Percentiles rank a stretch among this genome's conserved stretches.
Conservation (phyloP, 2,888 invertebrate species). For the Steromphala cineraria region DNA sequence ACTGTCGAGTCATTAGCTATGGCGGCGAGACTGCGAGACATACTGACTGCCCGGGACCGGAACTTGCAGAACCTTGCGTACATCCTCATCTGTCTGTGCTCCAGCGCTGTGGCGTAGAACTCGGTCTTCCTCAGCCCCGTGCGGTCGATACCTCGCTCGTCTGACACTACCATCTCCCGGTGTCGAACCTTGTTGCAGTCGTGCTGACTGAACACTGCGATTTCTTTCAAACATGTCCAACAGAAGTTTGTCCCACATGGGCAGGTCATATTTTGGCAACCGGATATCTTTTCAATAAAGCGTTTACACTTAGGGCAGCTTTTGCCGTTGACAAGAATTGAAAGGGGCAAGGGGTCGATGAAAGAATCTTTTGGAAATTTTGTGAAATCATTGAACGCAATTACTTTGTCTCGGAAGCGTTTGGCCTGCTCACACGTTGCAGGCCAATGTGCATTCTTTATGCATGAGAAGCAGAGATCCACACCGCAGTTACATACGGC, state of each 20-base stretch:
- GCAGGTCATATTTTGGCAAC: constrained; percentile 50
- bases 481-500: constrained; percentile 46
- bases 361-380: not conserved
- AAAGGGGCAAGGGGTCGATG: fast-evolving
- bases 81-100: not conserved
- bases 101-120: not conserved
- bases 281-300: constrained; percentile 52
- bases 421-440: constrained; percentile 43
- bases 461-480: constrained; percentile 49
- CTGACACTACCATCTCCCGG: not conserved
- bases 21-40: not conserved
- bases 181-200: not conserved
- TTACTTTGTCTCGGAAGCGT: constrained; percentile 21
- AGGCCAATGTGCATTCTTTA: constrained; percentile 53
- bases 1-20: not conserved
- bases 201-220: not conserved
- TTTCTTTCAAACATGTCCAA: constrained; percentile 46
- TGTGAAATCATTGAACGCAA: not conserved
- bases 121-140: not conserved
- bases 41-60: not conserved
- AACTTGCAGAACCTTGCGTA: not conserved
- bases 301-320: constrained; percentile 49
- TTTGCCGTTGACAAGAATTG: constrained; percentile 43
- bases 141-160: not conserved
- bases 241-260: constrained; percentile 49